Base-by-base conservation (phyloP, 37 sponge, comb jelly and placozoan genomes). In the Petrosia ficiformis region DNA sequence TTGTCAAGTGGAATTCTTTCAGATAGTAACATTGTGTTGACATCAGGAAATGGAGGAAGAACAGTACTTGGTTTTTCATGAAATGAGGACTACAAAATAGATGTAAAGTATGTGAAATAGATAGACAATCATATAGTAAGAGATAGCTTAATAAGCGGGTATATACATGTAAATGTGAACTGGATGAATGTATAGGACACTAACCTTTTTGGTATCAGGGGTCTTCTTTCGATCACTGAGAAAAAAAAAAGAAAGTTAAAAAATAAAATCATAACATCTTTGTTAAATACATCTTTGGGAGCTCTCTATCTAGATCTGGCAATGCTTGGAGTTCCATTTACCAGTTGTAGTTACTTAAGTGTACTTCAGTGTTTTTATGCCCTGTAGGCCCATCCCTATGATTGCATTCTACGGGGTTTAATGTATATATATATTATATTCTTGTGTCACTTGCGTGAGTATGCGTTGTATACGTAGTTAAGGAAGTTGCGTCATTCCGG, bases 21-120 rank as follows among this genome's bases (percentile, higher is more conserved):
- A 14, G 76, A 29, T 37, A 72, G 33, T 4, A 31, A 75, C 65
- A 81, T 30, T 35, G 41, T 58, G 37, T 86, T 86, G 24, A 90
- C 75, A 63, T 90, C 79, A 37, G 91, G 91, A 56, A 85, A 90
- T 32, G 74, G 65, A 8, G 91, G 87, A 0, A 90, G 87, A 4
- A 81, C 76, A n/a, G 82, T 77, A 68, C 80, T 78, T 0, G 86
- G 86, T 35, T 90, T 90, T 40, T 86, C 91, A 82, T 79, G 22
- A 39, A n/a, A 32, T 32, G 22, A 6, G 25, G 14, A 11, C 6
- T 61, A 29, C 63, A 26, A 37, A 60, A 41, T n/a, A 21, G 11
- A 5, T 3, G 34, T 31, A 54, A 35, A 73, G 34, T 57, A 35
- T 3, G 35, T 48, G 35, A 38, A 25, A 38, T 1, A 38, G 44